These are phyloP conservation scores for Cryptomyrus ogoouensis DNA, from an alignment of 2,113 vertebrate genomes.

Conservation along the genomic window DNA sequence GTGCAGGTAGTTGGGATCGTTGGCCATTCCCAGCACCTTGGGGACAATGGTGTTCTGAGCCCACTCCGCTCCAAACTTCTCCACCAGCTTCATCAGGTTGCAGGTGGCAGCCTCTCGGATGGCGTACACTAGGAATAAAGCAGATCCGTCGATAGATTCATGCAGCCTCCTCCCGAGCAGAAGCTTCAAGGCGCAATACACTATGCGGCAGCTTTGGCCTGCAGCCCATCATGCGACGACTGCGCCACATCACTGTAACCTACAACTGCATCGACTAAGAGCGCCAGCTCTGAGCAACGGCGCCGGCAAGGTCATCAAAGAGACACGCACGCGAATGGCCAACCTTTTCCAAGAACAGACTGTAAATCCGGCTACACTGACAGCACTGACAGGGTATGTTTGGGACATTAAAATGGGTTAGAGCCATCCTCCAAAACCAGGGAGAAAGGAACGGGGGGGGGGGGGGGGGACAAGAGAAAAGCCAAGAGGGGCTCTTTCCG, in stretches of 20 bases:
- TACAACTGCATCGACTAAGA: not conserved
- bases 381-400: not conserved
- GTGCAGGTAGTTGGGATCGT: slow-evolving; percentile 83
- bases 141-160: not conserved
- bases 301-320: not conserved
- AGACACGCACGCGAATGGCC: not conserved
- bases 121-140: slow-evolving; percentile 39
- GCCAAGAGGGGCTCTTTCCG: too few species aligned
- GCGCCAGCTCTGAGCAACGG: not conserved
- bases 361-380: not conserved
- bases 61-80: slow-evolving; percentile 86
- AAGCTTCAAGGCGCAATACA: not conserved
- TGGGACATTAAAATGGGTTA: slow-evolving; percentile 1
- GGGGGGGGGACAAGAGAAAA: too few species aligned
- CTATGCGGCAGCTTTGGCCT: not conserved
- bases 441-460: not conserved
- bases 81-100: slow-evolving; percentile 82
- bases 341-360: not conserved
- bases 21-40: slow-evolving; percentile 82
- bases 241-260: not conserved
- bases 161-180: not conserved
- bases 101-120: slow-evolving; percentile 48
- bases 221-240: not conserved
- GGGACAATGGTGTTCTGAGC: slow-evolving; percentile 84
- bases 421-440: not conserved